Conservation (phyloP, 1,140 invertebrate genomes). For the Leptinotarsa undecemlineata region DNA sequence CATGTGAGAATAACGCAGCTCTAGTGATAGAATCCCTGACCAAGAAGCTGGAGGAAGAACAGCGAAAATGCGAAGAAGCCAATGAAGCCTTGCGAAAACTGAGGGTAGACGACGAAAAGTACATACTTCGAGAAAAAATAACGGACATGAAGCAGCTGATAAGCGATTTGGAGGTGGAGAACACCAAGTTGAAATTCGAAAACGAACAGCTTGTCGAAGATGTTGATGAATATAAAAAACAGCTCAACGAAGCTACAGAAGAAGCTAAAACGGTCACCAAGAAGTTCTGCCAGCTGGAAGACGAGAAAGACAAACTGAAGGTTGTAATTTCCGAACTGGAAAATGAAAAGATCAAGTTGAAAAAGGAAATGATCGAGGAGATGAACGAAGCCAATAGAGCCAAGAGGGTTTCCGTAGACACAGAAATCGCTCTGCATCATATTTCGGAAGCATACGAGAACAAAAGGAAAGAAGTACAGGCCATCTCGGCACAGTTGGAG, state of each 20-base stretch:
- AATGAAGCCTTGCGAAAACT: conserved; percentile 34
- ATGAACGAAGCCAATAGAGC: conserved; percentile 39
- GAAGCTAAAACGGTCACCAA: conserved; percentile 29
- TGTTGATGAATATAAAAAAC: conserved; percentile 31
- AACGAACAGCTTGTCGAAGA: conserved; percentile 34
- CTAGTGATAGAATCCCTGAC: conserved; percentile 28
- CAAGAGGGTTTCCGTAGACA: conserved; percentile 35
- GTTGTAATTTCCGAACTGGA: conserved; percentile 35
- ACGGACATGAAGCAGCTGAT: conserved; percentile 35
- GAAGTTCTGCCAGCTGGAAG: conserved; percentile 28
- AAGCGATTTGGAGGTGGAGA: conserved; percentile 38
- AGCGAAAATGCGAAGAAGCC: conserved; percentile 30
- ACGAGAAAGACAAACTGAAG: conserved; percentile 35
- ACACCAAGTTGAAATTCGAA: conserved; percentile 38
- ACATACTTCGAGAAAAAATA: conserved; percentile 36
- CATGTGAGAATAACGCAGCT: conserved; percentile 26
- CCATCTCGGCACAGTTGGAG: conserved; percentile 28
- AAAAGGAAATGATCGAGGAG: conserved; percentile 40
- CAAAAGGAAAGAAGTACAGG: conserved; percentile 34
- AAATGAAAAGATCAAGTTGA: conserved; percentile 37
- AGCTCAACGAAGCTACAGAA: conserved; percentile 14
- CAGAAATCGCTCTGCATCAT: conserved; percentile 40
- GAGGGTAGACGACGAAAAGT: conserved; percentile 37
- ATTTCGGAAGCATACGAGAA: conserved; percentile 40
- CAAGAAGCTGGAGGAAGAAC: conserved; percentile 35